Evolutionary conservation across 64 coral and sea anemone genomes (phyloP), one percentile per base, ranked within the genome.

Genomic region (Actinia tenebrosa): DNA sequence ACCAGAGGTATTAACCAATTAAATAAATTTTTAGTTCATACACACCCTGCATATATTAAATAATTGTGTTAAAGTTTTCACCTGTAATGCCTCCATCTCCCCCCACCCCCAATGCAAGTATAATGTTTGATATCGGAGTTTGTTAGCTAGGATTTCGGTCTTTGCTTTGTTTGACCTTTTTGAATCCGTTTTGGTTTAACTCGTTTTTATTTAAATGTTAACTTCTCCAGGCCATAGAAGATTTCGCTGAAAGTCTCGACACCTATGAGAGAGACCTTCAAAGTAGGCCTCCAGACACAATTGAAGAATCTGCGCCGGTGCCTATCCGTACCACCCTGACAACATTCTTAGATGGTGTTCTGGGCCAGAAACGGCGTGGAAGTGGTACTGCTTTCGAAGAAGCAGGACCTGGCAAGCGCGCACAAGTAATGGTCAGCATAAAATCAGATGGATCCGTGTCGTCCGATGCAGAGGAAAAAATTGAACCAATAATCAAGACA

Each of bases 401-500:
- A 15, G 90, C 61, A 53, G 90, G 85, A 71, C 84, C 90, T 53
- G 85, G 84, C 15, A 92, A 92, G 26, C 84, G 90, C 22, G 81
- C 90, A 43, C 90, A 92, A 75, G 93, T 99, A 2, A 88, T 89
- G n/a, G 97, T 99, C 47, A 92, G 88, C 71, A 60, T 99, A 45
- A 92, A 84, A 52, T 88, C 93, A 17, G 93, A 95, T 15, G 60
- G 83, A 25, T 53, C 93, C 77, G 85, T 99, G 6, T 84, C 86
- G 20, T 71, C 91, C 78, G 93, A 99, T 63, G 87, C 86, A 60
- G 97, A 99, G 53, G 86, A 85, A 62, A 92, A 99, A 87, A 95
- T 99, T 43, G 93, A 92, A 72, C 97, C 97, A 19, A 99, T 99
- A 77, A 92, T 99, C 77, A 95, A 99, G 87, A 95, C 97, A 15